A percentile compares a stretch with the other conserved stretches of the same genome.
Evolutionary conservation across 2,888 invertebrate species (phyloP).

Genomic region (Myathropa florea): DNA sequence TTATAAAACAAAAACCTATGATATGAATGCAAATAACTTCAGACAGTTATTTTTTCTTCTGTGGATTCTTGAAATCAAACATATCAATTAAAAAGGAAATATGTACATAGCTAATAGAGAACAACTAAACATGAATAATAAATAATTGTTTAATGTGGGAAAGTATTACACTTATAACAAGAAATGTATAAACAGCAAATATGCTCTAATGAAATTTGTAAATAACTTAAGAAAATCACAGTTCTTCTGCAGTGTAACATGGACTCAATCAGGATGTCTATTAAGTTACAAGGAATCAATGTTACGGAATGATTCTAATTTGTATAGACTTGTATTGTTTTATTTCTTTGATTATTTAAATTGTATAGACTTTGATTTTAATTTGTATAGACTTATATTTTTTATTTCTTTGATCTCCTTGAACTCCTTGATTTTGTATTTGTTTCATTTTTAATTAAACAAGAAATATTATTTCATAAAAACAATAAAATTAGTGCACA

Average conservation of each 20-base stretch:
- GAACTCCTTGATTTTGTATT: too few species aligned
- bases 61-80: constrained; percentile 65
- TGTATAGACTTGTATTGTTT: too few species aligned
- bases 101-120: constrained; percentile 25
- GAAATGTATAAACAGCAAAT: neutral
- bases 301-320: too few species aligned
- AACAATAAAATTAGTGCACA: too few species aligned
- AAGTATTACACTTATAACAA: constrained; percentile 69
- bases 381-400: too few species aligned
- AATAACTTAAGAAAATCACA: constrained; percentile 20
- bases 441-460: too few species aligned
- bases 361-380: too few species aligned
- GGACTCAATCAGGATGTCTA: neutral
- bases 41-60: constrained; percentile 34
- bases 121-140: constrained; percentile 13
- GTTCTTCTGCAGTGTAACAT: neutral
- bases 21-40: neutral
- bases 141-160: constrained; percentile 55
- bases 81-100: constrained; percentile 52
- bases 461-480: too few species aligned
- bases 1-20: constrained; percentile 1
- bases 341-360: too few species aligned
- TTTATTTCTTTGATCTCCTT: too few species aligned
- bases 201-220: constrained; percentile 36
- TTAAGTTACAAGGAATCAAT: neutral